Evolutionary conservation across 64 coral and sea anemone species (phyloP), one percentile per base, ranked within the genome.

Genomic region (Pocillopora verrucosa): DNA sequence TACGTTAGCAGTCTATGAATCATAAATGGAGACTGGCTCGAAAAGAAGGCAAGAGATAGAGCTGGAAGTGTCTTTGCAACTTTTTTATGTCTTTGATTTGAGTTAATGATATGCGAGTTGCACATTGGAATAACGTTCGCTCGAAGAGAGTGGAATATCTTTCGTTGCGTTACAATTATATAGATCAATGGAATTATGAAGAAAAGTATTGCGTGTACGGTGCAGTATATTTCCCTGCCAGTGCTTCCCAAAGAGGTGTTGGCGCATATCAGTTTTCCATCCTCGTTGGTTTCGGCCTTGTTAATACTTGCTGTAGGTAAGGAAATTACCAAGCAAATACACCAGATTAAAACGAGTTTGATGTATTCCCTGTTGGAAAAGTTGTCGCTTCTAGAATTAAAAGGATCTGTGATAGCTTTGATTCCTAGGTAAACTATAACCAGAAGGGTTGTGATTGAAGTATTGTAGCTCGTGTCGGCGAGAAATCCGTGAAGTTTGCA

Each of bases 401-500:
- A 30, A 30, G 30, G 0, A 30, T 30, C 30, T 30, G 30, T 30
- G 30, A 30, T 30, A 30, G 30, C 30, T 30, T 30, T 30, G 30
- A 30, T 30, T 30, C 30, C 30, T 30, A 30, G 30, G 30, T 30
- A 30, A 30, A 30, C 30, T 30, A 30, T 30, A 30, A 30, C 30
- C 30, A 30, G 30, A 30, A 30, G 30, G 30, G 30, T 30, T 30
- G 30, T 30, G 30, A 30, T 30, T 30, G 30, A 30, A 30, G 30
- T 30, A 30, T 30, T 30, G 30, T 30, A 30, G 68, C 59, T 37
- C 13, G 67, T 56, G 16, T 90, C 78, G 35, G 83, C 45, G 34
- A 90, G 79, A 14, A 82, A 82, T 12, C 78, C 56, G 17, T 90
- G 89, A 61, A 83, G 19, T 73, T 90, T 90, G 68, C 89, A 82